These are phyloP conservation scores for Nasonovia ribisnigri DNA, from an alignment of 2,888 invertebrate species.

Conservation along the genomic window DNA sequence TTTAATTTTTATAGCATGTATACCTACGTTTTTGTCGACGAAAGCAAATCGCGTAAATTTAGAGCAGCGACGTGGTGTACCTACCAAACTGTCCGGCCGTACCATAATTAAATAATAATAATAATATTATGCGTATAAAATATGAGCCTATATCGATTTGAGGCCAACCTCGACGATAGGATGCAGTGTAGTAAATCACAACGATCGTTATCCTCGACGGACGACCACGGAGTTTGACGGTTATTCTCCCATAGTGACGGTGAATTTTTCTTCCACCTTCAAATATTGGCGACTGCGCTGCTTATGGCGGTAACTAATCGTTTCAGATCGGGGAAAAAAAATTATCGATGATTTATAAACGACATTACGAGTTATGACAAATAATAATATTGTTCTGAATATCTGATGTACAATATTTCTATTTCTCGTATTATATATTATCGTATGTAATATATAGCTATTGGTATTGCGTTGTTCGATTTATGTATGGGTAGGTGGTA, in stretches of 20 bases:
- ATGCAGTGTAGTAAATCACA: background rate
- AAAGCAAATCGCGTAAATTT: background rate
- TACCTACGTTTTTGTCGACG: background rate
- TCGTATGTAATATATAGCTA: background rate
- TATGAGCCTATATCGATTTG: background rate
- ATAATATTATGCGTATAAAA: background rate
- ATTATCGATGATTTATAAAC: background rate
- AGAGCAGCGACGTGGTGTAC: background rate
- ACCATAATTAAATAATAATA: background rate
- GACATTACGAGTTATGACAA: background rate
- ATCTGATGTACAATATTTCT: background rate
- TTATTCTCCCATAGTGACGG: background rate
- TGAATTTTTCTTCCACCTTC: background rate
- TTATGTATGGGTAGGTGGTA: background rate
- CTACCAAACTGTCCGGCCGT: background rate
- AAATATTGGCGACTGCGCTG: background rate
- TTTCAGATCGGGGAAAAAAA: background rate
- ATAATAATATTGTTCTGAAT: background rate
- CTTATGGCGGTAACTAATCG: background rate
- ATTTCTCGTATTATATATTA: background rate
- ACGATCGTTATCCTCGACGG: background rate
- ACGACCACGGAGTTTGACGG: background rate
- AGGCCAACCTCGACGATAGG: background rate
- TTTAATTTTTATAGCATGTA: background rate
- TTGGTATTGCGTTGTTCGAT: background rate